These are phyloP conservation scores for Agapornis canus DNA, from an alignment of 2,797 vertebrate species.

Conservation along the genomic window DNA sequence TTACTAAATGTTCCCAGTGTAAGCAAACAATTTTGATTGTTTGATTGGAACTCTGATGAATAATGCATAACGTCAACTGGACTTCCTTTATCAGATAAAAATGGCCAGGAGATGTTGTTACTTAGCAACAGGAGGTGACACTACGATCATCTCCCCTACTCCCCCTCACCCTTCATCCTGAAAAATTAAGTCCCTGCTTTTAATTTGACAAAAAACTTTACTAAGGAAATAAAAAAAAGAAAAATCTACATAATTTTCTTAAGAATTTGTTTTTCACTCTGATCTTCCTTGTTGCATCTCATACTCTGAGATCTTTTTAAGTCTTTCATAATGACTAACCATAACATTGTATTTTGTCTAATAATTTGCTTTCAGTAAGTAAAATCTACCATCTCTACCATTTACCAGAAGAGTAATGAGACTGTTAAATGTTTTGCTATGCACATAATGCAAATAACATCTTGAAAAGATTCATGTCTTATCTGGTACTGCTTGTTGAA, in stretches of 20 bases:
- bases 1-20: slow-evolving; percentile 71
- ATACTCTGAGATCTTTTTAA: slow-evolving; percentile 13
- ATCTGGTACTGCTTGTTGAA: not conserved
- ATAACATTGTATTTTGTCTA: not conserved
- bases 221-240: slow-evolving; percentile 5
- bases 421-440: slow-evolving; percentile 30
- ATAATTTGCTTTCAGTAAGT: slow-evolving; percentile 50
- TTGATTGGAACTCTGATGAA: slow-evolving; percentile 79
- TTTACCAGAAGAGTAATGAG: not conserved
- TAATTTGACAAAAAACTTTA: slow-evolving; percentile 75
- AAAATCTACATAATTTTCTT: slow-evolving; percentile 18
- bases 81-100: slow-evolving; percentile 82
- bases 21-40: slow-evolving; percentile 81
- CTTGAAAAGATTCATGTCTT: slow-evolving; percentile 11
- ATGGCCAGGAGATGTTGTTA: slow-evolving; percentile 80
- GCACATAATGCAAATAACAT: slow-evolving; percentile 31
- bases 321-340: slow-evolving; percentile 22
- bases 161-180: slow-evolving; percentile 65
- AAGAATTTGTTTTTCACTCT: not conserved
- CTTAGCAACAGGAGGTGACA: slow-evolving; percentile 84
- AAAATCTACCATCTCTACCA: not conserved
- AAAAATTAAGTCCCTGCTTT: slow-evolving; percentile 71
- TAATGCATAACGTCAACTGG: slow-evolving; percentile 80
- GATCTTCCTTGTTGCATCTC: not conserved
- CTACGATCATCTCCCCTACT: slow-evolving; percentile 73